These are phyloP conservation scores for Actinia equina DNA, from an alignment of 64 coral and sea anemone genomes.

Conservation along the genomic window DNA sequence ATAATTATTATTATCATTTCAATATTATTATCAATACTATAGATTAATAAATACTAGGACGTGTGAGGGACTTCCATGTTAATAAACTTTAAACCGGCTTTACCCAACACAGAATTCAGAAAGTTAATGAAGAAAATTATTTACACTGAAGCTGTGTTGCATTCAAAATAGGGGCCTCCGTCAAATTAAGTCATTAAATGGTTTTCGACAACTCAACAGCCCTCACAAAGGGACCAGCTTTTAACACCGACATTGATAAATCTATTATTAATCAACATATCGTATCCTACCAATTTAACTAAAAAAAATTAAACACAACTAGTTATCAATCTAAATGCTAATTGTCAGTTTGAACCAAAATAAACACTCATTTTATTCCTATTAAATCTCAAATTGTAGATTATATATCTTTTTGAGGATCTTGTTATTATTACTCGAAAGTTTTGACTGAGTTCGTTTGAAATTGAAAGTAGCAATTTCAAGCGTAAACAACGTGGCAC, in stretches of 20 bases:
- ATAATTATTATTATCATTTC: no score
- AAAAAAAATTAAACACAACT: neutral
- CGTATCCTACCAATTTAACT: no score
- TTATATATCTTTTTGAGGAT: neutral
- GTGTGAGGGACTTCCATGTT: no score
- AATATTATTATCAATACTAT: no score
- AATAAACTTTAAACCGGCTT: no score
- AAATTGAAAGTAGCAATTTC: neutral
- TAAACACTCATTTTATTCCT: neutral
- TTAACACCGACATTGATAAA: neutral
- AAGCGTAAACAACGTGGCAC: neutral
- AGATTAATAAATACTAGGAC: no score
- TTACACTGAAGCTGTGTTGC: no score
- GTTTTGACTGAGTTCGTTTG: neutral
- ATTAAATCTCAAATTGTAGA: neutral
- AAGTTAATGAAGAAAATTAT: no score
- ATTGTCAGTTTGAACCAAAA: neutral
- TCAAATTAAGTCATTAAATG: neutral
- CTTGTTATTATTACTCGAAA: neutral
- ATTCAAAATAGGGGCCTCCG: neutral
- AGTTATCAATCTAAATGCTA: neutral
- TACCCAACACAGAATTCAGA: no score
- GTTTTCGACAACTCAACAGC: neutral
- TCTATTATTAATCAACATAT: neutral
- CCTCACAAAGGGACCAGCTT: neutral